These are phyloP conservation scores for Etheostoma spectabile DNA, from an alignment of 2,113 vertebrate species.

Conservation along the genomic window DNA sequence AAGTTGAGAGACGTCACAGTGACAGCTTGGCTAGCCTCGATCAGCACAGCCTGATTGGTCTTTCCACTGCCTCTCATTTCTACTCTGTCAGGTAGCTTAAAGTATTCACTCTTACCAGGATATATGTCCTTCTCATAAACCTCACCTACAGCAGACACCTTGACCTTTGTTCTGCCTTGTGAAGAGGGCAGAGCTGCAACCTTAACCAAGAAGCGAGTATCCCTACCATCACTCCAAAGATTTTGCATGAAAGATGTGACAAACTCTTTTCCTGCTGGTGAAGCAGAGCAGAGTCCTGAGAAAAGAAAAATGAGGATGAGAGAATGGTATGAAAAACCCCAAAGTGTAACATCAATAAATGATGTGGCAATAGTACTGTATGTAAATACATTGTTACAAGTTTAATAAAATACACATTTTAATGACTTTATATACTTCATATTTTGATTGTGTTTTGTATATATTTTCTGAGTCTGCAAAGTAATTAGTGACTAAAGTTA, in stretches of 20 bases:
- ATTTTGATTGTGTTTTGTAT: not conserved
- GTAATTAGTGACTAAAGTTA: not conserved
- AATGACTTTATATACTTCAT: not conserved
- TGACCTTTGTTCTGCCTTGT: slow-evolving; percentile 44
- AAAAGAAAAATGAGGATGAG: slow-evolving; percentile 9
- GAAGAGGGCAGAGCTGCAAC: slow-evolving; percentile 56
- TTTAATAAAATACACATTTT: no score
- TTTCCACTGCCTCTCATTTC: slow-evolving; percentile 53
- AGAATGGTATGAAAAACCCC: not conserved
- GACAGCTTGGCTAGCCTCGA: slow-evolving; percentile 61
- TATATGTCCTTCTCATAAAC: slow-evolving; percentile 28
- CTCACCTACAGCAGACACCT: slow-evolving; percentile 48
- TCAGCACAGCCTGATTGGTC: slow-evolving; percentile 37
- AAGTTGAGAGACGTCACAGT: slow-evolving; percentile 65
- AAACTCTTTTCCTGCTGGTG: slow-evolving; percentile 74
- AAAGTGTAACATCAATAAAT: not conserved
- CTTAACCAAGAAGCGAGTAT: slow-evolving; percentile 67
- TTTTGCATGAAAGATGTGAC: slow-evolving; percentile 81
- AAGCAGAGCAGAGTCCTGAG: not conserved
- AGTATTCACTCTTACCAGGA: slow-evolving; percentile 17
- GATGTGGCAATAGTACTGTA: no score
- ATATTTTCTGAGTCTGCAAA: not conserved
- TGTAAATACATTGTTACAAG: no score
- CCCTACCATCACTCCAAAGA: not conserved
- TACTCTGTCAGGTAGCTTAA: slow-evolving; percentile 44